These are phyloP conservation scores for Trididemnum clinides DNA, from an alignment of 23 tunicate genomes.

Conservation along the genomic window DNA sequence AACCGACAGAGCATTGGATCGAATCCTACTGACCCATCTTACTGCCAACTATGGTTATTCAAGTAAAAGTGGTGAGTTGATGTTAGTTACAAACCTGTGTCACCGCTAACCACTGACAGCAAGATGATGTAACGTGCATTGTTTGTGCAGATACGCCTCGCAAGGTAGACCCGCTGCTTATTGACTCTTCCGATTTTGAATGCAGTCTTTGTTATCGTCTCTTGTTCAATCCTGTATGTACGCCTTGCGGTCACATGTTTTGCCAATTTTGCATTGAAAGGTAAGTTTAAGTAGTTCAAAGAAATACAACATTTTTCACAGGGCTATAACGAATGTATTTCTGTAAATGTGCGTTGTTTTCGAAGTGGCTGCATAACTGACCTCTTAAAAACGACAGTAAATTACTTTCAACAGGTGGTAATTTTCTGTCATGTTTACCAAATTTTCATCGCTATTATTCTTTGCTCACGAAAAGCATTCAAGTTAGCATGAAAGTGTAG, in stretches of 20 bases:
- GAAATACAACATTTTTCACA: not conserved
- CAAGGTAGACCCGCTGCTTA: not conserved
- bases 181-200: constrained; percentile 77
- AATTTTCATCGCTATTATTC: too few species aligned
- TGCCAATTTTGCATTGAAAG: constrained; percentile 90
- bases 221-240: constrained; percentile 75
- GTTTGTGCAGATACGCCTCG: not conserved
- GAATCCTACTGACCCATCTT: not conserved
- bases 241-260: constrained; percentile 89
- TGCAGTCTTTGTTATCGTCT: constrained; percentile 89
- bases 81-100: too few species aligned
- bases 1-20: not conserved
- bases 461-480: too few species aligned
- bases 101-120: too few species aligned
- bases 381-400: too few species aligned
- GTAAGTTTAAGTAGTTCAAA: constrained; percentile 16
- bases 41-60: not conserved
- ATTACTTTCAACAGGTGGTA: too few species aligned
- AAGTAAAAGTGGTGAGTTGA: not conserved
- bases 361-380: too few species aligned
- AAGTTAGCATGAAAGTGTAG: too few species aligned
- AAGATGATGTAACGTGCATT: not conserved
- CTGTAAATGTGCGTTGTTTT: too few species aligned
- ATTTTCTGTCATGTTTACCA: too few species aligned
- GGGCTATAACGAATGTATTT: too few species aligned